A percentile compares a stretch with the other conserved stretches of the same genome.
Evolutionary conservation across 2,888 invertebrate species (phyloP).

Genomic region (Xylophagus ater): DNA sequence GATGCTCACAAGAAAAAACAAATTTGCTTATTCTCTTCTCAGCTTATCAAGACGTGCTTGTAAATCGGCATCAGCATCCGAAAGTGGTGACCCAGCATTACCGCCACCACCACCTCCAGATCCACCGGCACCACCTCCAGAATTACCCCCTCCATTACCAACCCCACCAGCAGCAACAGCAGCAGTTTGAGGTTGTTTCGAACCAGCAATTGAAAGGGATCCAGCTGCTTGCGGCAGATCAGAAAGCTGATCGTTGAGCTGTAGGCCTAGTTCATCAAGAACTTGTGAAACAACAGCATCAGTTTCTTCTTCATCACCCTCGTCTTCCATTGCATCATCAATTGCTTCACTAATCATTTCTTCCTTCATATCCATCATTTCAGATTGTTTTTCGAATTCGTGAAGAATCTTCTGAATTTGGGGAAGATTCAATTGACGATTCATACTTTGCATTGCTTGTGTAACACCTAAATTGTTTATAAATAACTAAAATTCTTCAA

Average conservation of each 20-base stretch:
- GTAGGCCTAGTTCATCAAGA: slow-evolving; percentile 92
- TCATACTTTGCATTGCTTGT: slow-evolving; percentile 97
- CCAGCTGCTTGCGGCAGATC: slow-evolving; percentile 63
- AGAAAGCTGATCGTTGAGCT: slow-evolving; percentile 83
- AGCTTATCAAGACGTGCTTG: slow-evolving; percentile 94
- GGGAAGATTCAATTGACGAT: slow-evolving; percentile 90
- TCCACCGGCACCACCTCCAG: slow-evolving; percentile 31
- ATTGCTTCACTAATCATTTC: slow-evolving; percentile 99
- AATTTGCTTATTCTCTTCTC: slow-evolving; percentile 57
- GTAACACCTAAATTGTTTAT: slow-evolving; percentile 88
- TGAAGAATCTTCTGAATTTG: slow-evolving; percentile 96
- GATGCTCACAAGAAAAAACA: no score
- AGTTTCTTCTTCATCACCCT: slow-evolving; percentile 96
- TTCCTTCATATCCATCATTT: slow-evolving; percentile 99
- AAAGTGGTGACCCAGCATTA: slow-evolving; percentile 42
- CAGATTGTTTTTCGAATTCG: slow-evolving; percentile 98
- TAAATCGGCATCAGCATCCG: slow-evolving; percentile 93
- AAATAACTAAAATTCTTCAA: no score
- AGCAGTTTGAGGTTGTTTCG: slow-evolving; percentile 52
- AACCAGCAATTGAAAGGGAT: slow-evolving; percentile 45
- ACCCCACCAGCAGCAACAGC: slow-evolving; percentile 40
- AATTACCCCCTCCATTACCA: slow-evolving; percentile 37
- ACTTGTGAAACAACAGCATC: slow-evolving; percentile 94
- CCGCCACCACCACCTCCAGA: slow-evolving; percentile 39
- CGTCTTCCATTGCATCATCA: slow-evolving; percentile 98